Evolutionary conservation across 2,888 invertebrate genomes (phyloP), one percentile per base, ranked within the genome.

Genomic region (Antheraea yamamai): DNA sequence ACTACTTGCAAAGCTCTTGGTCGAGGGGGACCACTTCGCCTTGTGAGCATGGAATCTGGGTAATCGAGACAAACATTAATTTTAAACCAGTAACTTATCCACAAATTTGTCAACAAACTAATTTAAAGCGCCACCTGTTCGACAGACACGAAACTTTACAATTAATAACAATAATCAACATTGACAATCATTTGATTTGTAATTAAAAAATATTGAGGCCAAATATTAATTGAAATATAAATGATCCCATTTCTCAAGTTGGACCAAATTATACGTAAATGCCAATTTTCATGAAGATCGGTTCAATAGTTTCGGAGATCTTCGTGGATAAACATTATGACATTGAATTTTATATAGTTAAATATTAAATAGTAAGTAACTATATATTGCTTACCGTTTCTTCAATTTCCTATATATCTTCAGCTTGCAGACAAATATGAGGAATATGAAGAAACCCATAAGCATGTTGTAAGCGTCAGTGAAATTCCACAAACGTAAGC

Each of bases 361-460:
- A 39, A 39, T 39, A 39, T 10, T 6, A 39, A 8, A 39, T 39
- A 39, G 47, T 47, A 47, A 47, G 47, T 47, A 12, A 66, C 14
- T 30, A 30, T 14, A 66, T 30, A 55, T 70, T 72, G 80, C 84
- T 83, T 79, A 92, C 93, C 84, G 85, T 76, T 88, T 87, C 12
- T 76, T 75, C 0, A 94, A 82, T 79, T 88, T 88, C 51, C 76
- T 84, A 10, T 84, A 81, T 72, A 92, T 91, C 72, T 91, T 90
- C 80, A 82, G 87, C 77, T 93, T 94, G 82, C 90, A 92, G 2
- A 93, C 89, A 75, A 93, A 94, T 70, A 94, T 93, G 16, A 93
- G 82, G 81, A 94, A 94, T 73, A 94, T 92, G 16, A 84, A 78
- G 2, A 93, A 75, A 1, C 94, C 94, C 35, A 93, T 87, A 18